Percentiles rank a stretch among this genome's conserved stretches.
phyloP scores from a whole-genome alignment of 2,113 vertebrate genomes.

The Nycticorax nycticorax region DNA sequence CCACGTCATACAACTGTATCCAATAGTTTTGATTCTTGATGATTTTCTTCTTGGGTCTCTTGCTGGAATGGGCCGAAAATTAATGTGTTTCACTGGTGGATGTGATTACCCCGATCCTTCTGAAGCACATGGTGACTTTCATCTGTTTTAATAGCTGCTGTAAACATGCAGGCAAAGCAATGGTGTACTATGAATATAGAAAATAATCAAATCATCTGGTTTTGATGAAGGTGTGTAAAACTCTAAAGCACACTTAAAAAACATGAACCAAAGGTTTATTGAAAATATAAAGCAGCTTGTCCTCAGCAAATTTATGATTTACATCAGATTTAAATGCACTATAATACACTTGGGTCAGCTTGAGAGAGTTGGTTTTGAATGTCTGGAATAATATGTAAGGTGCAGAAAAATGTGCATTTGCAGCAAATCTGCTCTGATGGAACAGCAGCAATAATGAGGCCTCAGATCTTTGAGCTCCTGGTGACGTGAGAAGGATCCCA shows the following conservation, averaged over 20 bases:
- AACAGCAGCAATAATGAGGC: neutral
- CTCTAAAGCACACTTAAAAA: slow-evolving; percentile 23
- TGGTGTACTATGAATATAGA: neutral
- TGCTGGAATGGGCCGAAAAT: slow-evolving; percentile 16
- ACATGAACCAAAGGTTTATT: slow-evolving; percentile 25
- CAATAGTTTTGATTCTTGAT: neutral
- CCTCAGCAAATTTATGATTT: slow-evolving; percentile 33
- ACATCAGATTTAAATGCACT: slow-evolving; percentile 15
- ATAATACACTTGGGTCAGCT: slow-evolving; percentile 17
- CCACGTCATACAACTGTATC: neutral
- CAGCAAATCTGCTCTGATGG: neutral
- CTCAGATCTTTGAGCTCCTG: slow-evolving; percentile 24
- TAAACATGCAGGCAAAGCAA: slow-evolving; percentile 22
- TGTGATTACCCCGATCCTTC: neutral
- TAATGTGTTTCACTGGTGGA: slow-evolving; percentile 10
- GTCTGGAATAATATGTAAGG: neutral
- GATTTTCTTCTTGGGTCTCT: neutral
- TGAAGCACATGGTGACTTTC: slow-evolving; percentile 26
- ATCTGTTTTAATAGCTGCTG: slow-evolving; percentile 47
- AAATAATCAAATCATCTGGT: slow-evolving; percentile 48
- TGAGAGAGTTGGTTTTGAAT: neutral
- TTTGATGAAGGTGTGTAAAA: slow-evolving; percentile 52
- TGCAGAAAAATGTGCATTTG: neutral
- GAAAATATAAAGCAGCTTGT: slow-evolving; percentile 52
- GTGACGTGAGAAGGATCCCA: neutral